Evolutionary conservation across 2,888 invertebrate genomes (phyloP).

Genomic region (Helobdella robusta): DNA sequence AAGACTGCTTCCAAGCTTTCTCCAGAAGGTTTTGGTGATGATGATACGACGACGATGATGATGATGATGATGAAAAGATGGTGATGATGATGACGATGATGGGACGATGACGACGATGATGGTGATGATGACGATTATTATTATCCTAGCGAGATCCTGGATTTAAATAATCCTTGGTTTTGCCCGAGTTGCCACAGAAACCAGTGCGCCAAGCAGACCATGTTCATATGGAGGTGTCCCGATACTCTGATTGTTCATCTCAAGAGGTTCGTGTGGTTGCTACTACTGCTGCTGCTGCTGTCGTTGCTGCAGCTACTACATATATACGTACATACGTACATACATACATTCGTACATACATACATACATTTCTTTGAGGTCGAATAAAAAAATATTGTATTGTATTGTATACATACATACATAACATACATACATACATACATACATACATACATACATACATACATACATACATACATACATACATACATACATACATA

Average conservation of each 20-base stretch:
- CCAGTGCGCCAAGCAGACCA: conserved; percentile 59
- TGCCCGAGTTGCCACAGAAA: conserved; percentile 58
- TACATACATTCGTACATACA: too few relatives aligned
- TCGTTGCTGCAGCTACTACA: too few relatives aligned
- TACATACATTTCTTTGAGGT: too few relatives aligned
- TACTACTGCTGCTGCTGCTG: too few relatives aligned
- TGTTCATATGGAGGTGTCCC: conserved; percentile 59
- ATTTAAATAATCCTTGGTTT: conserved; percentile 61
- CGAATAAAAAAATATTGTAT: too few relatives aligned
- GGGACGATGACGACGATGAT: too few relatives aligned
- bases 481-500: conserved; percentile 8
- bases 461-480: background rate
- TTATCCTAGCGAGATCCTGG: conserved; percentile 56
- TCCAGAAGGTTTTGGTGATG: conserved; percentile 51
- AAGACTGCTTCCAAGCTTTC: conserved; percentile 59
- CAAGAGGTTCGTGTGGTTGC: conserved; percentile 50
- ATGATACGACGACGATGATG: too few relatives aligned
- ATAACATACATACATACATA: too few relatives aligned
- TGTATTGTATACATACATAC: background rate
- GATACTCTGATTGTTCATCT: conserved; percentile 59
- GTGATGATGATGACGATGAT: too few relatives aligned
- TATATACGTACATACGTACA: too few relatives aligned
- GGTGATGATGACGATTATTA: too few relatives aligned
- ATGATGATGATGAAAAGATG: too few relatives aligned
- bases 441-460: background rate